Evolutionary conservation across 2,797 vertebrate genomes (phyloP).

Genomic region (Phyllotis vaccarum): DNA sequence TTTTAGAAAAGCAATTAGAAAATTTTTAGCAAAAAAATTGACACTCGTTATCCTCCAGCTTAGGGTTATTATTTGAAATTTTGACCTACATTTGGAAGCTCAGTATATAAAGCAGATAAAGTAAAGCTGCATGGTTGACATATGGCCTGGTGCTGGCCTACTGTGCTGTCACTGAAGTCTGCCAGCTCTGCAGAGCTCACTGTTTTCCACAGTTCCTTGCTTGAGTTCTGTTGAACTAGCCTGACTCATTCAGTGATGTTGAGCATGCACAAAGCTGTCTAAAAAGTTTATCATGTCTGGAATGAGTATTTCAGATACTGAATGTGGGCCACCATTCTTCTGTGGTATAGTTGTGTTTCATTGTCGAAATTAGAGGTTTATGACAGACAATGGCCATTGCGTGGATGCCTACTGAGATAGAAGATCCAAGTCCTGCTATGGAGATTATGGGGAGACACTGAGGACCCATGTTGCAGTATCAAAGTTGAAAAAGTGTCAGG

Average conservation of each 20-base stretch:
- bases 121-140: neutral
- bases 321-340: neutral
- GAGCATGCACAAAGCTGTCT: neutral
- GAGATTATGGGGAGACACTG: too few species aligned
- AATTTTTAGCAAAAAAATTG: neutral
- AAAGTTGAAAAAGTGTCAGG: neutral
- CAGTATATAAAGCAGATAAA: neutral
- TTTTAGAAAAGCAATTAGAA: neutral
- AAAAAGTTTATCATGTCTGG: neutral
- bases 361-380: neutral
- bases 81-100: neutral
- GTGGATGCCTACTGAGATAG: neutral
- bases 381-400: neutral
- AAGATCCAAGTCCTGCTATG: neutral
- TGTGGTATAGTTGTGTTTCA: neutral
- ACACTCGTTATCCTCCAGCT: neutral
- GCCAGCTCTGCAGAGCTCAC: neutral
- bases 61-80: neutral
- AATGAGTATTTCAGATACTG: conserved; percentile 21
- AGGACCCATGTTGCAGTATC: neutral
- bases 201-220: neutral
- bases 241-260: neutral
- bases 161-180: neutral
- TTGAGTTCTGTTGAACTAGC: neutral
- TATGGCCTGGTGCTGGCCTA: neutral